Evolutionary conservation across 92 coral and sea anemone species (phyloP), one percentile per base, ranked within the genome.

Genomic region (Nematostella vectensis): DNA sequence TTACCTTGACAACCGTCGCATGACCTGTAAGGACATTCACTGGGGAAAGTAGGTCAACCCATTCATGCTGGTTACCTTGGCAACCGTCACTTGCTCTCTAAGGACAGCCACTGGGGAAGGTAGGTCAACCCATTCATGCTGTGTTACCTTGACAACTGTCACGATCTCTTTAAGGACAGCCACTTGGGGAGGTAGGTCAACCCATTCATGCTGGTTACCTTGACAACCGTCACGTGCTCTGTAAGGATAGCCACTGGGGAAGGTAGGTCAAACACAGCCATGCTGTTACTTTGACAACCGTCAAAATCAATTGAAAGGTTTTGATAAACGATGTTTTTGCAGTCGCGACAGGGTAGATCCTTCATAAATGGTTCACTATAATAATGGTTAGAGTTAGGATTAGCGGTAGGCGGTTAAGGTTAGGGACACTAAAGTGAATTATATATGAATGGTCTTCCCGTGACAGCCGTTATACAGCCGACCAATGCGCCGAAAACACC

Each of bases 101-200:
- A 78, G 25, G 91, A 83, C 70, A 59, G 72, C 31, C 77, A 77
- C 72, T 83, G 91, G 91, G 75, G 82, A 39, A 67, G 85, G 91
- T 83, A 42, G 55, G 63, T 66, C 9, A 36, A 49, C 30, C 21
- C 4, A 19, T 50, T 38, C 1, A 31, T 15, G 38, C 29, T 19
- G 23, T n/a, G 9, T 16, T 19, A 26, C 36, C 30, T 83, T 49
- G 91, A 85, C 28, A 83, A 83, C 63, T 85, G 85, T 27, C 70
- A 67, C 29, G 84, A 77, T 3, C 76, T 83, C 29, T 57, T 80
- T 29, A 78, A 78, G 25, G 91, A 83, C 70, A 59, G 72, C 31
- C 77, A 77, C 72, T 83, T 84, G 91, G 75, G 82, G 31, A 67
- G 85, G 91, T 83, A 42, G 55, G 63, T 66, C 9, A 36, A 49